phyloP scores from a whole-genome alignment of 2,888 invertebrate species.

The Papilio protenor region DNA sequence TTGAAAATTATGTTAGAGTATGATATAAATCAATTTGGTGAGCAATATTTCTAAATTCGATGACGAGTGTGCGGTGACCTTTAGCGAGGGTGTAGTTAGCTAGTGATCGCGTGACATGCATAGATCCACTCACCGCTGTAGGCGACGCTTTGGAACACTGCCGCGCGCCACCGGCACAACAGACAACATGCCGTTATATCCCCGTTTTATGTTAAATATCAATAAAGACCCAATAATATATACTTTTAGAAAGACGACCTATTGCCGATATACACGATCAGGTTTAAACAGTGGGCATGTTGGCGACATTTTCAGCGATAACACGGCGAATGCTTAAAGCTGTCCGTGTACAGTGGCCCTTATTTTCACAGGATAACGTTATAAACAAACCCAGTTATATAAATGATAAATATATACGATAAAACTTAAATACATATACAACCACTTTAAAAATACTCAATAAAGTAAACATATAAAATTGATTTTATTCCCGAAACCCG shows the following conservation, averaged over 20 bases:
- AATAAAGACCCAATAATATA: slow-evolving; percentile 52
- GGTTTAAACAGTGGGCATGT: not conserved
- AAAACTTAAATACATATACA: not conserved
- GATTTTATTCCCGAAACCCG: not conserved
- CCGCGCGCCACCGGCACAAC: slow-evolving; percentile 81
- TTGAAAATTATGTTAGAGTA: too few species aligned
- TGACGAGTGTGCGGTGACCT: slow-evolving; percentile 19
- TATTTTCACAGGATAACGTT: not conserved
- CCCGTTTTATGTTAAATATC: not conserved
- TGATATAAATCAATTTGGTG: not conserved
- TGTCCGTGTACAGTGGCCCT: not conserved
- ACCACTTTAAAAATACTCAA: not conserved
- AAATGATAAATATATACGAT: not conserved
- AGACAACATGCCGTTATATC: slow-evolving; percentile 74
- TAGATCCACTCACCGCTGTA: slow-evolving; percentile 95
- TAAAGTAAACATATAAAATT: not conserved
- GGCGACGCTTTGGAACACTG: slow-evolving; percentile 98
- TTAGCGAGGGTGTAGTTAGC: slow-evolving; percentile 48
- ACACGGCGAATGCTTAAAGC: not conserved
- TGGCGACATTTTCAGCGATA: not conserved
- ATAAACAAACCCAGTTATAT: not conserved
- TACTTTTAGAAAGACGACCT: not conserved
- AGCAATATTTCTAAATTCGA: not conserved
- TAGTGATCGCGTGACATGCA: slow-evolving; percentile 71
- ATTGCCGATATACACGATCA: not conserved